Conservation (phyloP, 2,797 vertebrate genomes). For the Alectoris magna region DNA sequence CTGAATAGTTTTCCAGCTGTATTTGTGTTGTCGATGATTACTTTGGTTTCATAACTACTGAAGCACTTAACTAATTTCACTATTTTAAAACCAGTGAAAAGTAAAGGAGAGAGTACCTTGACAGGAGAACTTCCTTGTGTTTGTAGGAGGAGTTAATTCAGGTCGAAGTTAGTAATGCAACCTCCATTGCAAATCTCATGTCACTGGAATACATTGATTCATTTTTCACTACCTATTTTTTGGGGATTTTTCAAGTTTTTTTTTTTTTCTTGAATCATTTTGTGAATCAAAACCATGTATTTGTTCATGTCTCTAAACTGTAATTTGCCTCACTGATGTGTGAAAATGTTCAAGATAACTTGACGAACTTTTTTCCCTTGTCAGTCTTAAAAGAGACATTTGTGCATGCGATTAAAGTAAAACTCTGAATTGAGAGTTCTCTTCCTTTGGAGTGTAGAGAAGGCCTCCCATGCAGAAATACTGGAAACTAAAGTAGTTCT, state of each 20-base stretch:
- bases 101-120: background rate
- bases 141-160: background rate
- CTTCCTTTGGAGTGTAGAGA: background rate
- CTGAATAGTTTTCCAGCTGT: background rate
- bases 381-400: background rate
- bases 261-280: background rate
- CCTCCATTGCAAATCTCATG: background rate
- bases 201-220: accelerated
- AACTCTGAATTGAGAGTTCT: background rate
- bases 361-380: no score
- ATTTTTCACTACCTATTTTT: background rate
- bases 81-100: background rate
- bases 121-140: background rate
- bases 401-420: background rate
- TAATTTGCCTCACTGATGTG: background rate
- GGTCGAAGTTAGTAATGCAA: background rate
- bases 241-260: background rate
- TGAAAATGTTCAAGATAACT: background rate
- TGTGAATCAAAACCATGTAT: background rate
- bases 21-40: background rate
- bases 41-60: background rate
- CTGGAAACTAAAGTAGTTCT: background rate
- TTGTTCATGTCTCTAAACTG: background rate
- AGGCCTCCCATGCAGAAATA: background rate
- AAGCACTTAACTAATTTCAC: background rate